Evolutionary conservation across 2,113 vertebrate genomes (phyloP).

Genomic region (human): GRCh38 chr11:127200501-127201000

Average conservation of each 20-base stretch:
- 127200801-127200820: neutral
- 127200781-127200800: neutral
- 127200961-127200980: neutral
- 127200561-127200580: neutral
- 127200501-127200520: neutral
- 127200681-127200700: neutral
- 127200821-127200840: neutral
- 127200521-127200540: neutral
- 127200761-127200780: neutral
- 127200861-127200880: neutral
- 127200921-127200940: neutral
- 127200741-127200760: neutral
- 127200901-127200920: neutral
- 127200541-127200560: neutral
- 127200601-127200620: neutral
- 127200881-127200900: neutral
- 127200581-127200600: neutral
- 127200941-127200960: neutral
- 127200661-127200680: neutral
- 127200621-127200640: neutral
- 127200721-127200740: neutral
- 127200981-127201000: neutral
- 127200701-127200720: neutral
- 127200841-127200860: neutral
- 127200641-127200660: neutral